phyloP scores from a whole-genome alignment of 2,888 invertebrate species.

The Cinara cedri region DNA sequence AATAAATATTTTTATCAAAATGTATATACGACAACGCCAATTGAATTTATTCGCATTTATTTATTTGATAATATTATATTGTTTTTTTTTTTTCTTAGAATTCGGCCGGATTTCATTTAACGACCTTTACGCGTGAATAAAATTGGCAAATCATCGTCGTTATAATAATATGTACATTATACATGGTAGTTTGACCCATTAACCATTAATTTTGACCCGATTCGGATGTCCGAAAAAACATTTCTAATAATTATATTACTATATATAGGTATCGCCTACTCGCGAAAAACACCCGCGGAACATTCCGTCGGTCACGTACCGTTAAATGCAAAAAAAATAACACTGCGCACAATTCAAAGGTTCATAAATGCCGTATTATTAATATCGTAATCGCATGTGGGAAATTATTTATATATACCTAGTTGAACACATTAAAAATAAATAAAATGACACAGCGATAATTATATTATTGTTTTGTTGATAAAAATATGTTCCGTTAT shows the following conservation, averaged over 20 bases:
- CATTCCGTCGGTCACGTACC: slow-evolving; percentile 15
- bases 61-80: no score
- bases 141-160: slow-evolving; percentile 30
- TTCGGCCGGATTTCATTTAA: slow-evolving; percentile 28
- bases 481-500: not conserved
- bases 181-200: slow-evolving; percentile 19
- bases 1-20: no score
- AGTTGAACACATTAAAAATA: not conserved
- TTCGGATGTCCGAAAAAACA: slow-evolving; percentile 26
- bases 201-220: slow-evolving; percentile 21
- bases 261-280: no score
- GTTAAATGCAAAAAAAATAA: slow-evolving; percentile 1
- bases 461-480: slow-evolving; percentile 9
- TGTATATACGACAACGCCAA: no score
- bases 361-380: not conserved
- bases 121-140: slow-evolving; percentile 31
- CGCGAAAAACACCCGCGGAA: not conserved
- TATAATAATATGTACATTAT: not conserved
- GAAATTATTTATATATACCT: not conserved
- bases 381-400: not conserved
- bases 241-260: not conserved
- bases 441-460: not conserved
- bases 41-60: no score
- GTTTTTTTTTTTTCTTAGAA: no score
- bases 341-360: not conserved